A percentile compares a stretch with the other conserved stretches of the same genome.
phyloP scores from a whole-genome alignment of 1,140 invertebrate species.

The Drosophila melanica region DNA sequence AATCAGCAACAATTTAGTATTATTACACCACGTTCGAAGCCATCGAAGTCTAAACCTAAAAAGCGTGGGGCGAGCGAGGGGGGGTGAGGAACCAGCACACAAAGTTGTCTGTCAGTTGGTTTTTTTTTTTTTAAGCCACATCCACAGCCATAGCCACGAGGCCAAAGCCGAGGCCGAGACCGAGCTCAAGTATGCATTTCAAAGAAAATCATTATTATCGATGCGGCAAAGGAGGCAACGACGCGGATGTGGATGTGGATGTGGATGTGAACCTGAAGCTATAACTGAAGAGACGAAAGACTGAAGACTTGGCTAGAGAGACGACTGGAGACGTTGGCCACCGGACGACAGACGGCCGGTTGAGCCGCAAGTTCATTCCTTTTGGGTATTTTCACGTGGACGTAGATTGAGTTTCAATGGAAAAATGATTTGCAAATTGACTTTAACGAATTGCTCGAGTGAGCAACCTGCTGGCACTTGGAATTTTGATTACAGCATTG shows the following conservation, averaged over 20 bases:
- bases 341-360: background rate
- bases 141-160: constrained; percentile 31
- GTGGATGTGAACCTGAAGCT: constrained; percentile 8
- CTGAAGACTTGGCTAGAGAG: constrained; percentile 10
- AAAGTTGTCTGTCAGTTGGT: constrained; percentile 43
- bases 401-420: constrained; percentile 83
- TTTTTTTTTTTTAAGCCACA: constrained; percentile 39
- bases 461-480: constrained; percentile 66
- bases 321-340: constrained; percentile 4
- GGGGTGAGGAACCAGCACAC: constrained; percentile 34
- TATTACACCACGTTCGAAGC: constrained; percentile 84
- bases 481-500: constrained; percentile 80
- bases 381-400: constrained; percentile 79
- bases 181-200: constrained; percentile 78
- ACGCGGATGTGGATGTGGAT: constrained; percentile 23
- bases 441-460: constrained; percentile 81
- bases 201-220: constrained; percentile 84
- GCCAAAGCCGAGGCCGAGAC: constrained; percentile 5
- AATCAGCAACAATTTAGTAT: constrained; percentile 84
- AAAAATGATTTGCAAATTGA: constrained; percentile 84
- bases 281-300: constrained; percentile 19
- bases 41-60: constrained; percentile 58
- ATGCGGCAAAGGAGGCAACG: constrained; percentile 62
- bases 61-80: background rate
- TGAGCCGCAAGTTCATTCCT: constrained; percentile 48